These are phyloP conservation scores for Nothoprocta pentlandii DNA, from an alignment of 2,113 vertebrate genomes.

Conservation along the genomic window DNA sequence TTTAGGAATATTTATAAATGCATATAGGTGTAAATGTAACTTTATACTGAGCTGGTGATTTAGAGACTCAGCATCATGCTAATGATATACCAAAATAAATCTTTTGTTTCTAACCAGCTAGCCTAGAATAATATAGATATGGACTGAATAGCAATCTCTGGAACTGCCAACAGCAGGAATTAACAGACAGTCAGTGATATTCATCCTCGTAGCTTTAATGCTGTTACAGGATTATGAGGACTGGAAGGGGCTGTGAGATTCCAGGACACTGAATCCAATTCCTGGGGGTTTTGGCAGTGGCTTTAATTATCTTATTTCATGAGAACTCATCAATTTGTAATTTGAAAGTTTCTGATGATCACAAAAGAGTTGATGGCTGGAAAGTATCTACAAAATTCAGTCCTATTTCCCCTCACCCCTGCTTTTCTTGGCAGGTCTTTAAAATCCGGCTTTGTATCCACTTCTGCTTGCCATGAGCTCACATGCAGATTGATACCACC, in stretches of 20 bases:
- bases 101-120: background rate
- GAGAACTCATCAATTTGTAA: background rate
- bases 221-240: background rate
- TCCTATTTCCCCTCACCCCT: background rate
- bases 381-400: background rate
- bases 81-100: background rate
- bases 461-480: slow-evolving; percentile 1
- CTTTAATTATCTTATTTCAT: background rate
- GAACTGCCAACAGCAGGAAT: background rate
- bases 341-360: background rate
- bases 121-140: background rate
- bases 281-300: background rate
- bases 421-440: slow-evolving; percentile 18
- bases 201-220: background rate
- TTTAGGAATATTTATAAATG: background rate
- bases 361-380: background rate
- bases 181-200: background rate
- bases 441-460: background rate
- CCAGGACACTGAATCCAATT: background rate
- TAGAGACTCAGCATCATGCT: background rate
- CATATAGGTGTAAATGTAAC: background rate
- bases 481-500: background rate
- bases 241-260: background rate
- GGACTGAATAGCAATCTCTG: background rate
- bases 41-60: background rate